These are phyloP conservation scores for Chymomyza amoena DNA, from an alignment of 2,888 invertebrate genomes.

Conservation along the genomic window DNA sequence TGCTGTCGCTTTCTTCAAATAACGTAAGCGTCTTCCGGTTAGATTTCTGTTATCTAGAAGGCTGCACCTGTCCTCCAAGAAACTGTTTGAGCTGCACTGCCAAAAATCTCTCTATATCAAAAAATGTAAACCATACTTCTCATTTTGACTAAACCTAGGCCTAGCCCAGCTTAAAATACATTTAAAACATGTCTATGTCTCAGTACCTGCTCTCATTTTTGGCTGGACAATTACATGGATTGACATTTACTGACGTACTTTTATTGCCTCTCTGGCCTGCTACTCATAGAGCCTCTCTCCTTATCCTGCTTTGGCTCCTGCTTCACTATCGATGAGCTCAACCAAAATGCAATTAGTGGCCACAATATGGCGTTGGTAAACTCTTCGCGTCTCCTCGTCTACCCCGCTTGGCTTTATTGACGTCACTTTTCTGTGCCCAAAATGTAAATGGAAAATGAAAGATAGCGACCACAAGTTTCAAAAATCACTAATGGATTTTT, in stretches of 20 bases:
- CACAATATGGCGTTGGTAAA: constrained; percentile 50
- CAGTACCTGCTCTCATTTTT: not conserved
- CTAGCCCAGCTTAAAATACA: no score
- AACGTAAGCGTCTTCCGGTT: no score
- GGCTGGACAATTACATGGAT: not conserved
- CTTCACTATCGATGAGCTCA: constrained; percentile 32
- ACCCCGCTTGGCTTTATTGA: constrained; percentile 50
- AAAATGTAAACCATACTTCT: no score
- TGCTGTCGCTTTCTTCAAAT: no score
- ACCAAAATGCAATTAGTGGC: constrained; percentile 70
- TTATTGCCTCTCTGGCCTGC: not conserved
- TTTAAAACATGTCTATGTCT: not conserved
- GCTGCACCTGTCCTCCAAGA: no score
- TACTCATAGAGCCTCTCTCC: no score
- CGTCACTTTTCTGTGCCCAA: constrained; percentile 41
- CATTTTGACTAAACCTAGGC: no score
- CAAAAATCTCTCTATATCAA: no score
- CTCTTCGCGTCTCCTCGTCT: not conserved
- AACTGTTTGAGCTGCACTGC: no score
- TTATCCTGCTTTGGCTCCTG: not conserved
- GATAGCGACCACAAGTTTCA: constrained; percentile 72
- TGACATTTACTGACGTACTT: not conserved
- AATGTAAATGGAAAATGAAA: constrained; percentile 67
- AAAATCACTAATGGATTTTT: constrained; percentile 73
- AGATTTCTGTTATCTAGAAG: no score